Conservation (phyloP, 2,113 vertebrate species). For the Microcebus lehilahytsara region DNA sequence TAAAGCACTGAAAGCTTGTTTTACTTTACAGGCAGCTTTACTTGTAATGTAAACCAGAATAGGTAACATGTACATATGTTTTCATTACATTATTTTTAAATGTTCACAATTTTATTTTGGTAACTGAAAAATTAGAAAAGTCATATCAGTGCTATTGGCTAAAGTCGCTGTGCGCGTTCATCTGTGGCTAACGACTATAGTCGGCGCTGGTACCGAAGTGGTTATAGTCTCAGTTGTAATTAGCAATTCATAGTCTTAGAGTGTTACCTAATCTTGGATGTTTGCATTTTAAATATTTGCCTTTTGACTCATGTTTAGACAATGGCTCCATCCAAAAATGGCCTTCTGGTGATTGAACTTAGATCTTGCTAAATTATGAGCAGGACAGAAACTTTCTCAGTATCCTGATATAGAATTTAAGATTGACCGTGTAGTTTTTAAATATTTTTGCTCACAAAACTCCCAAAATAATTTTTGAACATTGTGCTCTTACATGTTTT, state of each 20-base stretch:
- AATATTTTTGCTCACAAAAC: neutral
- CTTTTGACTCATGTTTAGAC: conserved; percentile 17
- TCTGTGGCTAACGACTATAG: no score
- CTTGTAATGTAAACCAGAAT: no score
- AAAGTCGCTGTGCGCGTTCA: no score
- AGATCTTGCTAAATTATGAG: neutral
- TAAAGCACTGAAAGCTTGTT: no score
- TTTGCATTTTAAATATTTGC: conserved; percentile 58
- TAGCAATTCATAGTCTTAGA: neutral
- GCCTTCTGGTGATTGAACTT: neutral
- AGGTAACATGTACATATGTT: no score
- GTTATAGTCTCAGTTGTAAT: neutral
- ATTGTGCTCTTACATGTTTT: neutral
- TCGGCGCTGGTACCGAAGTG: no score
- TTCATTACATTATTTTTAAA: no score
- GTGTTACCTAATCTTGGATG: neutral
- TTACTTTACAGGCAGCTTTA: no score
- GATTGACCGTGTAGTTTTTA: neutral
- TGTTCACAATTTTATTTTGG: no score
- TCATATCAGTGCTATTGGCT: no score
- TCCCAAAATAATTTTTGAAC: neutral
- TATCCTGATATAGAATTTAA: neutral
- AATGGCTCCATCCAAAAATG: neutral
- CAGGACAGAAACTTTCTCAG: neutral
- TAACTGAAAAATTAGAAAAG: no score